Evolutionary conservation across 2,797 vertebrate species (phyloP).

Genomic region (Mus caroli): DNA sequence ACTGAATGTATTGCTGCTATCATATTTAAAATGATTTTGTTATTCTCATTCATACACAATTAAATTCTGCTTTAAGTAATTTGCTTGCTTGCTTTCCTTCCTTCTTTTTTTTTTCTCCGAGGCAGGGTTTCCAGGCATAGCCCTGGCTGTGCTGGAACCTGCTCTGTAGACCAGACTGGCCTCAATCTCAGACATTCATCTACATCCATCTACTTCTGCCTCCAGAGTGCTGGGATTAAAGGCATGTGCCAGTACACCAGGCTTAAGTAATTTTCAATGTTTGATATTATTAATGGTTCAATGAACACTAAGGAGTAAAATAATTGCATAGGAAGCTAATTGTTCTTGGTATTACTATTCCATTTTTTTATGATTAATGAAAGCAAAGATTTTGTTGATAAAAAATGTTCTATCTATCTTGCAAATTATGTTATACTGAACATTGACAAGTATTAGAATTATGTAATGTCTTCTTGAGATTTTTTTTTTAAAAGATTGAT

Average conservation of each 20-base stretch:
- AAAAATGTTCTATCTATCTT: not conserved
- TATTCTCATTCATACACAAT: not conserved
- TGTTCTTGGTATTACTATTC: not conserved
- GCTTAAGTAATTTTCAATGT: slow-evolving; percentile 2
- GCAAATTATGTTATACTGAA: not conserved
- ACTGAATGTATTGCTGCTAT: not conserved
- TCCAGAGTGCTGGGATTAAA: not conserved
- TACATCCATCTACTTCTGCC: too few species aligned
- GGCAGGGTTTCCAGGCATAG: not conserved
- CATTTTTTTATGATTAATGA: not conserved
- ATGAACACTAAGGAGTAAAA: not conserved
- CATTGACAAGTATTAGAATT: not conserved
- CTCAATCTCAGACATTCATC: not conserved
- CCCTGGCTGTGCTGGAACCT: not conserved
- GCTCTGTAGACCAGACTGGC: not conserved
- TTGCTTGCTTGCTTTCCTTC: not conserved
- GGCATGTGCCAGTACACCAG: too few species aligned
- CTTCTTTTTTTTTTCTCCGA: not conserved
- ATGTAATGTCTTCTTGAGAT: not conserved
- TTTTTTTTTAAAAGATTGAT: not conserved
- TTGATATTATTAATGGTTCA: not conserved
- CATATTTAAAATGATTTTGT: slow-evolving; percentile 23
- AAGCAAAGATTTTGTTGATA: not conserved
- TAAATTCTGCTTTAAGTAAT: slow-evolving; percentile 39
- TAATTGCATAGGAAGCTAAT: not conserved